Evolutionary conservation across 92 coral and sea anemone species (phyloP), one percentile per base, ranked within the genome.

Genomic region (Pocillopora meandrina): DNA sequence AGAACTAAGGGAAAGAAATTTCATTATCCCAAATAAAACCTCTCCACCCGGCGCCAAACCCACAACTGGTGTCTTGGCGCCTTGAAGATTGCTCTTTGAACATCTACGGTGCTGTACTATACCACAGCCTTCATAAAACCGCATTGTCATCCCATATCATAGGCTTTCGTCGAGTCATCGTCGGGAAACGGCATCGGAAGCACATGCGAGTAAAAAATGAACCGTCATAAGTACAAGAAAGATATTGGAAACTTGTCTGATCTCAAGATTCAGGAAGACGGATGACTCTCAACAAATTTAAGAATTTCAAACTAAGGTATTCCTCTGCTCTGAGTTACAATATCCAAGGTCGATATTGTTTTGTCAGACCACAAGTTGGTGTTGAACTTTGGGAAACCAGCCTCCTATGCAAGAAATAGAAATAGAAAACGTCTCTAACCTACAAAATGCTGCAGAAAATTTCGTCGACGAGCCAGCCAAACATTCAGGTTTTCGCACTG

Each of bases 1-100:
- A 12, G 62, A 59, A 59, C 18, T 2, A 59, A 59, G 18, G 14
- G 14, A 59, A 12, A 12, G 14, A 59, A 12, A 59, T 16, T 59
- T 59, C 18, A 59, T 59, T 59, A 2, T 80, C 2, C 10, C 31
- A 67, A 67, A 80, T 69, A 69, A n/a, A 61, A 61, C 85, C 85
- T 81, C 77, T 81, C 47, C n/a, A n/a, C 58, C 36, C 12, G 85
- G 85, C 85, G 77, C 85, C 85, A 71, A 20, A 13, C 57, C 52
- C 15, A 11, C 17, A 31, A 17, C 17, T 19, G 61, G 1, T 47
- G n/a, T 58, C 18, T 36, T 71, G 85, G 85, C 85, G 77, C 77
- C 85, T 35, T 1, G 3, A 9, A 71, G 20, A 59, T 35, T 71
- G 60, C 42, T 81, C 52, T 60, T 20, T 55, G 7, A 61, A 7